Evolutionary conservation across 2,113 vertebrate species (phyloP).

Genomic region (Solenodon paradoxus): DNA sequence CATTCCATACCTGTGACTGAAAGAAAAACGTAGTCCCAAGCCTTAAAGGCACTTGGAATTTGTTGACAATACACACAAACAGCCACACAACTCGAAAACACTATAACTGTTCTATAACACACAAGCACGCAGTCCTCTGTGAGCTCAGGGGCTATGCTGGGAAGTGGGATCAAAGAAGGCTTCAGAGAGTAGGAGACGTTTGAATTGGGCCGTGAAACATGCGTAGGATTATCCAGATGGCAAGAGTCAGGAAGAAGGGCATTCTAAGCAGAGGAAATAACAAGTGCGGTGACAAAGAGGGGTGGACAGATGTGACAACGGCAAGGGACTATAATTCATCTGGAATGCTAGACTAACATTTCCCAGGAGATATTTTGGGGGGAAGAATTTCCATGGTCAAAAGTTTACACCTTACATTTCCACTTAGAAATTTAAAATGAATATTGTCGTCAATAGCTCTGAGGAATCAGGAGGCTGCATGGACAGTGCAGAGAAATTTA

Average conservation of each 20-base stretch:
- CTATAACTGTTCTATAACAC: constrained; percentile 24
- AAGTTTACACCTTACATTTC: not conserved
- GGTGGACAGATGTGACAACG: constrained; percentile 48
- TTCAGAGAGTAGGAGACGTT: constrained; percentile 27
- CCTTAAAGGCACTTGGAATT: not conserved
- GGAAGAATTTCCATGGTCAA: not conserved
- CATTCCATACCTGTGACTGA: not conserved
- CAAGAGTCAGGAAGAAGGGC: constrained; percentile 32
- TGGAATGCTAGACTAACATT: constrained; percentile 31
- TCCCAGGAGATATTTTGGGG: not conserved
- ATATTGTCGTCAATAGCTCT: not conserved
- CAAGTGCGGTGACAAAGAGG: constrained; percentile 42
- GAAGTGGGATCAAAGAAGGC: constrained; percentile 3
- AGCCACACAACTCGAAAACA: not conserved
- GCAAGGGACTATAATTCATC: constrained; percentile 20
- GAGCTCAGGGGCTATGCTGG: not conserved
- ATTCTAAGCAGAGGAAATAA: constrained; percentile 59
- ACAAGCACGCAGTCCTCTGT: not conserved
- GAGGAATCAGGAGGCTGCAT: not conserved
- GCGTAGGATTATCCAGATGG: constrained; percentile 51
- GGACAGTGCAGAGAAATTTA: not conserved
- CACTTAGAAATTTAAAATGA: constrained; percentile 1
- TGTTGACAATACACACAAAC: not conserved
- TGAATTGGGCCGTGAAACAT: constrained; percentile 36
- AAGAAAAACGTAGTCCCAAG: not conserved